Percentiles rank a stretch among this genome's conserved stretches.
Conservation (phyloP, 2,888 invertebrate genomes). For the Archips crataeganus region DNA sequence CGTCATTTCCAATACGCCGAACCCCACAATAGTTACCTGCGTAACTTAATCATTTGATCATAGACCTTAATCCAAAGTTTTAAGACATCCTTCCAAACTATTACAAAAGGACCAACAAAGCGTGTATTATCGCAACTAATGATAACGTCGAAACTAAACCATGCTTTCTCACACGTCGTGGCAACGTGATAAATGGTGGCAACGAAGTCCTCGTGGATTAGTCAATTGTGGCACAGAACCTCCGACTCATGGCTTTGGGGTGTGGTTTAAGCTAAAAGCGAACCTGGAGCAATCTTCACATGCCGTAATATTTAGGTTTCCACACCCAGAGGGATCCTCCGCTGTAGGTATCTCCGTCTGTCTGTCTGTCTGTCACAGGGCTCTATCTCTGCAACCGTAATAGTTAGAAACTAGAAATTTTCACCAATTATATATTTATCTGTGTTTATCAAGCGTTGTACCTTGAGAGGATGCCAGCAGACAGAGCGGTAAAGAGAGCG, state of each 20-base stretch:
- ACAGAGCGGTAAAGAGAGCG: too few relatives aligned
- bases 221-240: conserved; percentile 58
- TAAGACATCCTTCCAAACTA: not conserved
- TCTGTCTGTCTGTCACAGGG: too few relatives aligned
- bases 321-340: too few relatives aligned
- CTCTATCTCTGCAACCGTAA: too few relatives aligned
- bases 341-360: too few relatives aligned
- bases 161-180: conserved; percentile 26
- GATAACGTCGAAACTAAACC: conserved; percentile 24
- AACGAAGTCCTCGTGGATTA: conserved; percentile 56
- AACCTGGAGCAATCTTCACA: not conserved
- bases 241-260: conserved; percentile 48
- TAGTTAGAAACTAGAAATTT: too few relatives aligned
- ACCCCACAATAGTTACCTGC: too few relatives aligned
- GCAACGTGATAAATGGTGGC: conserved; percentile 59
- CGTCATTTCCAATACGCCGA: not conserved
- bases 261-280: conserved; percentile 42
- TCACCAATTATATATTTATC: too few relatives aligned
- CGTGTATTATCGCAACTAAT: conserved; percentile 18
- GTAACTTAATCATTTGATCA: not conserved
- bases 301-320: too few relatives aligned
- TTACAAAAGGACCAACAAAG: conserved; percentile 4
- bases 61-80: not conserved
- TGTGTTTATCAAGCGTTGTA: too few relatives aligned
- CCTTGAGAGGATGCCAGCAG: too few relatives aligned